Evolutionary conservation across 64 coral and sea anemone species (phyloP).

Genomic region (Actinia tenebrosa): DNA sequence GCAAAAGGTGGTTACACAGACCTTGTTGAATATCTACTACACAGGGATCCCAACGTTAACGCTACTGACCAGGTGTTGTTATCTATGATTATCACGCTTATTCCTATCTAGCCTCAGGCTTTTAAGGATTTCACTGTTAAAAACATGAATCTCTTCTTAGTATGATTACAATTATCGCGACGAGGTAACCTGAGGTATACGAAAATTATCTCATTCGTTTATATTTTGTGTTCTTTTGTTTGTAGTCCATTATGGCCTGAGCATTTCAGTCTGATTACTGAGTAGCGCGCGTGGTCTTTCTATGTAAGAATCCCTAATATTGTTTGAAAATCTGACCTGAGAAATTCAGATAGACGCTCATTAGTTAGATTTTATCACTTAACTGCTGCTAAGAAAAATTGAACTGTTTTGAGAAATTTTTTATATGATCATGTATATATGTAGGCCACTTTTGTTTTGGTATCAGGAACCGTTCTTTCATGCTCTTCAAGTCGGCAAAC

Average conservation of each 20-base stretch:
- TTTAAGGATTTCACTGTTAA: background rate
- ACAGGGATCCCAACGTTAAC: conserved; percentile 75
- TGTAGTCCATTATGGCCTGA: background rate
- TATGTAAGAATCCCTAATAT: background rate
- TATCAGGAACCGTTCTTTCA: background rate
- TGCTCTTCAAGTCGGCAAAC: background rate
- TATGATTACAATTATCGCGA: background rate
- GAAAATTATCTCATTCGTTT: background rate
- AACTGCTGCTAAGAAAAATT: background rate
- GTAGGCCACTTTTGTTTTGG: background rate
- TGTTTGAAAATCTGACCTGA: background rate
- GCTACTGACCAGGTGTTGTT: conserved; percentile 73
- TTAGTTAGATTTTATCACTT: background rate
- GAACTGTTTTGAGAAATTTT: too few relatives aligned
- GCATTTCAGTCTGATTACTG: background rate
- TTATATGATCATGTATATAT: background rate
- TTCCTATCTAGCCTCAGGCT: background rate
- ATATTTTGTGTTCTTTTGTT: background rate
- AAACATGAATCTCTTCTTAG: background rate
- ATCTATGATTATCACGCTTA: background rate
- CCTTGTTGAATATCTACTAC: conserved; percentile 55
- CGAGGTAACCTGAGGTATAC: background rate
- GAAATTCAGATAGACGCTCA: background rate
- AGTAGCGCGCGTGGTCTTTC: background rate
- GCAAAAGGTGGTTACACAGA: conserved; percentile 85